phyloP scores from a whole-genome alignment of 1,140 invertebrate species.

The Aplysia californica region DNA sequence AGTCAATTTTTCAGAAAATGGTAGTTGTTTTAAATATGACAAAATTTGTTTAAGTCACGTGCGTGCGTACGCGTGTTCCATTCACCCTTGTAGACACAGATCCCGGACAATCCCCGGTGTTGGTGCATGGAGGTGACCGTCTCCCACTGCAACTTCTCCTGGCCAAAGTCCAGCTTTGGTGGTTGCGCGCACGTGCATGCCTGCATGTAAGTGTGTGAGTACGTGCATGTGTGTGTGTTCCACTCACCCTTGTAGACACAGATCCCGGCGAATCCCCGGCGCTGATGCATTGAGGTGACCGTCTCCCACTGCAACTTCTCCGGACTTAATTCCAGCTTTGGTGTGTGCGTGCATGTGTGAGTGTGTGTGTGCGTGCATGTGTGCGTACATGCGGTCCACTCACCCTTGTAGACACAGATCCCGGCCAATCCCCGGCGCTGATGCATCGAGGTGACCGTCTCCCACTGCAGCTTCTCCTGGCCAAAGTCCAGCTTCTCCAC shows the following conservation, averaged over 20 bases:
- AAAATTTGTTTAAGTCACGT: too few species aligned
- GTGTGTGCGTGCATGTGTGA: too few species aligned
- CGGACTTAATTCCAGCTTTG: conserved; percentile 54
- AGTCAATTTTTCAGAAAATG: too few species aligned
- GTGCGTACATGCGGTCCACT: too few species aligned
- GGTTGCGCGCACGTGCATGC: conserved; percentile 63
- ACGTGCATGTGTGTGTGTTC: too few species aligned
- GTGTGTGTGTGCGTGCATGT: too few species aligned
- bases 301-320: conserved; percentile 53
- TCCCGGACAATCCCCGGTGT: conserved; percentile 56
- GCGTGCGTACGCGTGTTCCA: too few species aligned
- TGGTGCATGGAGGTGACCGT: conserved; percentile 57
- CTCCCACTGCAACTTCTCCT: conserved; percentile 50
- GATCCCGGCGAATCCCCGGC: conserved; percentile 58
- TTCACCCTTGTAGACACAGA: conserved; percentile 59
- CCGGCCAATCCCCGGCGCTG: conserved; percentile 59
- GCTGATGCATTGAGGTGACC: conserved; percentile 55
- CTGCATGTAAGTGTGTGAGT: too few species aligned
- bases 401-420: conserved; percentile 60
- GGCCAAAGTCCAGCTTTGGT: conserved; percentile 54
- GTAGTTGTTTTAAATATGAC: too few species aligned
- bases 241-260: conserved; percentile 58
- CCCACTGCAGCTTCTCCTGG: conserved; percentile 49
- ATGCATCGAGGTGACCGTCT: conserved; percentile 53
- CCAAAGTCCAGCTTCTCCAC: conserved; percentile 59